Evolutionary conservation across 2,888 invertebrate genomes (phyloP).

Genomic region (Pharmacophagus antenor): DNA sequence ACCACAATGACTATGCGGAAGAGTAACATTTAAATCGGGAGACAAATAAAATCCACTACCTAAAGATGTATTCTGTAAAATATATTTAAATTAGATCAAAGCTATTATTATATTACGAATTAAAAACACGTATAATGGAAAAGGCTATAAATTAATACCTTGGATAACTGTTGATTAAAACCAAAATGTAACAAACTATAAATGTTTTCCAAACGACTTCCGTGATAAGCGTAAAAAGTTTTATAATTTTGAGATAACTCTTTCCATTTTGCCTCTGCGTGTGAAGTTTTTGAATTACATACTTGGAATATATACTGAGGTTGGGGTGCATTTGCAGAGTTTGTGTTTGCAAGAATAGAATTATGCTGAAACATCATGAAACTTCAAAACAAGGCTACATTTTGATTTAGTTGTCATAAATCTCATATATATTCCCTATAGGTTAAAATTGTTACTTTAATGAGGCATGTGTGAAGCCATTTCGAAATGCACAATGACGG

Average conservation of each 20-base stretch:
- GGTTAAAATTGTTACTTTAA: neutral
- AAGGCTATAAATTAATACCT: conserved; percentile 58
- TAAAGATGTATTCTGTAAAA: conserved; percentile 81
- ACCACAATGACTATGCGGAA: conserved; percentile 87
- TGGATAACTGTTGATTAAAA: conserved; percentile 86
- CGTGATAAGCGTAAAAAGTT: conserved; percentile 88
- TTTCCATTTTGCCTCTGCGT: conserved; percentile 82
- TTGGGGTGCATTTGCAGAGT: conserved; percentile 62
- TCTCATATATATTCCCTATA: neutral
- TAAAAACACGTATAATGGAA: neutral
- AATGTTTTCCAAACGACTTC: conserved; percentile 90
- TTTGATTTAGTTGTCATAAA: neutral
- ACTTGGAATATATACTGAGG: conserved; percentile 88
- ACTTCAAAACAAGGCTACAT: neutral
- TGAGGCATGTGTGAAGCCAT: neutral
- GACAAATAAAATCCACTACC: conserved; percentile 89
- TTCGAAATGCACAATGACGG: neutral
- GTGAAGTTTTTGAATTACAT: conserved; percentile 74
- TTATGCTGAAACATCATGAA: conserved; percentile 70
- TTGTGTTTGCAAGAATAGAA: conserved; percentile 74
- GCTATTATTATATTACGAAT: neutral
- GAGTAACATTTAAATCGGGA: conserved; percentile 85
- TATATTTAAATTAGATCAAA: neutral
- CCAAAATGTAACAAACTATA: conserved; percentile 90
- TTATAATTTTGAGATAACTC: conserved; percentile 76